Base-by-base conservation (phyloP, 2,113 vertebrate species). In the Nannobrachium achirus region DNA sequence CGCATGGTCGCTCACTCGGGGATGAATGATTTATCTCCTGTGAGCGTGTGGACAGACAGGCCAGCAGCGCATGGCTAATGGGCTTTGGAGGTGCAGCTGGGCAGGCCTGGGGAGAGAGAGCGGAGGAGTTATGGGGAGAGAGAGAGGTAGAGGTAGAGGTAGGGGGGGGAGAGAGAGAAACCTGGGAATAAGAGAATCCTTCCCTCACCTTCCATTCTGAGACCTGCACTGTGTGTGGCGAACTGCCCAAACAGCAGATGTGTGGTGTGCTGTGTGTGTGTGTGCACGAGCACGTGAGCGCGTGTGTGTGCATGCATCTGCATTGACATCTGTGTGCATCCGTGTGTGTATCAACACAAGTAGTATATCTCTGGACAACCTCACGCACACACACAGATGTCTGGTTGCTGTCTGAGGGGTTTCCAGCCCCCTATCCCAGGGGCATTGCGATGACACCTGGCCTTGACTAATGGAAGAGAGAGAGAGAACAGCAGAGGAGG, bases 1-100 rank as follows among this genome's bases (percentile, higher is more conserved):
- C 42, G 11, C 9, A 9, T 45, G 42, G 42, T 13, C 42, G 9
- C 11, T 45, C 48, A 56, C 69, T 40, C 18, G 13, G 79, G 69
- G 66, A 76, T 82, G 73, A 78, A 68, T 80, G 83, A 85, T 82
- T 78, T 75, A 82, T 85, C 79, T 77, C 73, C 73, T 49, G 45
- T 6, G 73, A 56, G 60, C 63, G 68, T 1, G 9, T 10, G 50
- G 63, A 66, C 45, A 14, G 33, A 25, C 59, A 0, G 3, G 11
- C 65, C 48, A 62, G 69, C 63, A 59, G 14, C 13, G 45, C 45
- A 48, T 48, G 45, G 76, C 64, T 77, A 64, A 80, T 66, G 76
- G 73, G 68, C 66, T n/a, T 33, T 71, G 63, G 65, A 76, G 46
- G 66, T 71, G n/a, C 76, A 79, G 79, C 76, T 79, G 79, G 69